Conservation (phyloP, 2,888 invertebrate species). For the Tetranychus truncatus region DNA sequence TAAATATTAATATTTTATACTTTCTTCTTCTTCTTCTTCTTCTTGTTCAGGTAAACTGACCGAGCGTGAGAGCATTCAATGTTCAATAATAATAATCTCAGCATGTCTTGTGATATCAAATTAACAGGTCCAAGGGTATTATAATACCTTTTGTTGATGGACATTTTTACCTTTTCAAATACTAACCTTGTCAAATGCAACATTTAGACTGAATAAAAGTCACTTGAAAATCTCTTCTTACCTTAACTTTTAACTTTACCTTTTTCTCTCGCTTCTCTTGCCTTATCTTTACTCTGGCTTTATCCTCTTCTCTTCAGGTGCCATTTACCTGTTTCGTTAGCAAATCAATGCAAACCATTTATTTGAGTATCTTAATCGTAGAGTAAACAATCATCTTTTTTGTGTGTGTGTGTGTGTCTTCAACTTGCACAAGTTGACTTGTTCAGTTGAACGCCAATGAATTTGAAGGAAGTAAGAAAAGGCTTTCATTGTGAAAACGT, state of each 20-base stretch:
- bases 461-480: neutral
- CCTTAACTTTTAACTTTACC: neutral
- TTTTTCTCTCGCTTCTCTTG: neutral
- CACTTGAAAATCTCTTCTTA: neutral
- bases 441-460: neutral
- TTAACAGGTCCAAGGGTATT: neutral
- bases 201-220: neutral
- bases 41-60: neutral
- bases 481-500: neutral
- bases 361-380: neutral
- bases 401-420: no score
- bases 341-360: neutral
- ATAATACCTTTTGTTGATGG: constrained; percentile 1
- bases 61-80: neutral
- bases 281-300: constrained; percentile 3
- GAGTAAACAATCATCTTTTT: neutral
- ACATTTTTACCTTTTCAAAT: neutral
- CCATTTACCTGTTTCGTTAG: constrained; percentile 6
- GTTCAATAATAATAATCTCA: neutral
- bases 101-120: neutral
- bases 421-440: neutral
- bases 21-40: neutral
- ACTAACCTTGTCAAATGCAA: neutral
- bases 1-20: no score
- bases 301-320: constrained; percentile 1